Evolutionary conservation across 2,797 vertebrate genomes (phyloP), one percentile per base, ranked within the genome.

Genomic region (Gymnoscopelus braueri): DNA sequence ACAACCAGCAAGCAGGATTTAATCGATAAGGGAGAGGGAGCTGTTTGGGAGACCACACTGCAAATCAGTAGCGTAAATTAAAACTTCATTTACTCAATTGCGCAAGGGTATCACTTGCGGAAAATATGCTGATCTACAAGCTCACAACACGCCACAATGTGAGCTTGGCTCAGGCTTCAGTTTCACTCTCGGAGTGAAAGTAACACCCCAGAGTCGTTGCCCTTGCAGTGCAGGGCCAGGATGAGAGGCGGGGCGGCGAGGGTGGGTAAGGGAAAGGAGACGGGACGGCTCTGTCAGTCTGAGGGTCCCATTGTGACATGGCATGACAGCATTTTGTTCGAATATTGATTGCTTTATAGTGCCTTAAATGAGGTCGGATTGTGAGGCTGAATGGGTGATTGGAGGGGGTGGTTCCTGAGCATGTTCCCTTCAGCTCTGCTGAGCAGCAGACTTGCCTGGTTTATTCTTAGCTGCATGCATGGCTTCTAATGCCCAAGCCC

Each of bases 341-440:
- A 80, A 53, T 90, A 93, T 88, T 84, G 92, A 92, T 89, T 81
- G 82, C 81, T 89, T 86, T 81, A 44, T 44, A 77, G 75, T 84
- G 82, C 61, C 73, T 79, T 84, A 77, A 87, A 76, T 84, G 84
- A 82, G 81, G 70, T 62, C 52, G 69, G 55, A 49, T 48, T 72
- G 69, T 62, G 26, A 52, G 72, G 77, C 10, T 87, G 80, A 75
- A 71, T 73, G 73, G 64, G 53, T 63, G 68, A 77, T 48, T 58
- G 39, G 59, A 52, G 63, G 49, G 81, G 77, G 72, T 60, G 62
- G 9, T 69, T 71, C 68, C 55, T 24, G 13, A 60, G 69, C 15
- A 13, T 44, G 3, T 52, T 57, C 74, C 80, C 78, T 74, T 71
- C 14, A 72, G 78, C 67, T 67, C 32, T 52, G 0, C 0, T 58